Conservation (phyloP, 2,888 invertebrate genomes). For the Odontomyia ornata region DNA sequence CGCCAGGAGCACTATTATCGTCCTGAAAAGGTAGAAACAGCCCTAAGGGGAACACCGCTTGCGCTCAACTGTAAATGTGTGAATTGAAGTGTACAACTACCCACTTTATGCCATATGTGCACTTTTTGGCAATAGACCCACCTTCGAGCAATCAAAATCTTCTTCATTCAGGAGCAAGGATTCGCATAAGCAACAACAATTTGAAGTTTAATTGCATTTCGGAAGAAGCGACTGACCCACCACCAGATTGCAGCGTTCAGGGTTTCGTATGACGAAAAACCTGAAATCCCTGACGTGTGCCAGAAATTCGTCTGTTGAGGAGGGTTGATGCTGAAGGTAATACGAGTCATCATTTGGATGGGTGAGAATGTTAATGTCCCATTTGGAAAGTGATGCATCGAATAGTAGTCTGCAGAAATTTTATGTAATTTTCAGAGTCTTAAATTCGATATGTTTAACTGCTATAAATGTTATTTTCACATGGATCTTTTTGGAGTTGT, state of each 20-base stretch:
- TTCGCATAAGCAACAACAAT: constrained; percentile 39
- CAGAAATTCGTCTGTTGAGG: constrained; percentile 19
- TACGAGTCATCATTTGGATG: background rate
- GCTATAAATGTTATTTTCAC: too few relatives aligned
- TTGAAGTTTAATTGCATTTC: constrained; percentile 43
- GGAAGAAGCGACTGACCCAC: background rate
- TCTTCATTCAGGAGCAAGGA: constrained; percentile 30
- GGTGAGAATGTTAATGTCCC: background rate
- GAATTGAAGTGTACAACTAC: constrained; percentile 38
- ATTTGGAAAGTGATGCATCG: background rate
- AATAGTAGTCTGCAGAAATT: background rate
- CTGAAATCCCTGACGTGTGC: constrained; percentile 45
- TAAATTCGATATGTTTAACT: too few relatives aligned
- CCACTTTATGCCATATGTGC: constrained; percentile 45
- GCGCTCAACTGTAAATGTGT: background rate
- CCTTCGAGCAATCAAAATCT: constrained; percentile 40
- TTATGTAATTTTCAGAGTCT: too few relatives aligned
- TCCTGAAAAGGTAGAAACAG: background rate
- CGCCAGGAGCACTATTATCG: background rate
- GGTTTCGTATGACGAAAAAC: constrained; percentile 16
- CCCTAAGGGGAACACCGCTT: background rate
- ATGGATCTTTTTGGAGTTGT: too few relatives aligned
- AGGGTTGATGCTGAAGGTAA: constrained; percentile 14
- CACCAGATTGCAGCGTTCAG: background rate
- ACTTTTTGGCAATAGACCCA: constrained; percentile 39